Evolutionary conservation across 2,888 invertebrate species (phyloP).

Genomic region (Heliconius hortense): DNA sequence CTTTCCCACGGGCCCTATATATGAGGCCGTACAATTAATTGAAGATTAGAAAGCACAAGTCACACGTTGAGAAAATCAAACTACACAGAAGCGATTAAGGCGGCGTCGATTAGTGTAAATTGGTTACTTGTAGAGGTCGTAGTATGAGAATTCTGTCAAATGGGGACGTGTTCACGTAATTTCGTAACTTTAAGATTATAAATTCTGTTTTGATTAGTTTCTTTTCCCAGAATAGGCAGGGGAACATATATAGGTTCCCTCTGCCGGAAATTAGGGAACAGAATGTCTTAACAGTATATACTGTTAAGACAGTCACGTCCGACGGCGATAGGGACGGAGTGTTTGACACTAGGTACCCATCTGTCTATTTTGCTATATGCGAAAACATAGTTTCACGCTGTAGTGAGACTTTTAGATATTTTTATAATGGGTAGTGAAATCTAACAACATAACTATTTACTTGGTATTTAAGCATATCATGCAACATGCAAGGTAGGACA

Average conservation of each 20-base stretch:
- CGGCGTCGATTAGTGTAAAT: constrained; percentile 33
- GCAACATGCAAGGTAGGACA: too few species aligned
- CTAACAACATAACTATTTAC: background rate
- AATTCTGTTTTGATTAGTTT: background rate
- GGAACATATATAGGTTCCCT: too few species aligned
- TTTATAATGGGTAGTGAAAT: background rate
- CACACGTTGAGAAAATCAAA: constrained; percentile 32
- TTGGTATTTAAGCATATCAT: background rate
- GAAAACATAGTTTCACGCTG: too few species aligned
- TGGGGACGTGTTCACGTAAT: background rate
- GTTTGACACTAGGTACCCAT: background rate
- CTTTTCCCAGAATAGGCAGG: too few species aligned
- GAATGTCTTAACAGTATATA: too few species aligned
- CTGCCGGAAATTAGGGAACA: too few species aligned
- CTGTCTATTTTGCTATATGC: background rate
- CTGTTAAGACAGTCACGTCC: too few species aligned
- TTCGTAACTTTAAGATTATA: background rate
- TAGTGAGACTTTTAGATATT: background rate
- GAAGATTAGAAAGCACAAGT: constrained; percentile 19
- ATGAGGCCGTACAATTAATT: constrained; percentile 15
- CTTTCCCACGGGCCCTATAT: constrained; percentile 11
- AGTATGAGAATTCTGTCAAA: constrained; percentile 17
- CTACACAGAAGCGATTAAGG: constrained; percentile 33
- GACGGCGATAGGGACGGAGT: background rate
- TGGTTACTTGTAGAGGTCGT: constrained; percentile 18